Base-by-base conservation (phyloP, 2,888 invertebrate genomes). In the Tineola bisselliella region DNA sequence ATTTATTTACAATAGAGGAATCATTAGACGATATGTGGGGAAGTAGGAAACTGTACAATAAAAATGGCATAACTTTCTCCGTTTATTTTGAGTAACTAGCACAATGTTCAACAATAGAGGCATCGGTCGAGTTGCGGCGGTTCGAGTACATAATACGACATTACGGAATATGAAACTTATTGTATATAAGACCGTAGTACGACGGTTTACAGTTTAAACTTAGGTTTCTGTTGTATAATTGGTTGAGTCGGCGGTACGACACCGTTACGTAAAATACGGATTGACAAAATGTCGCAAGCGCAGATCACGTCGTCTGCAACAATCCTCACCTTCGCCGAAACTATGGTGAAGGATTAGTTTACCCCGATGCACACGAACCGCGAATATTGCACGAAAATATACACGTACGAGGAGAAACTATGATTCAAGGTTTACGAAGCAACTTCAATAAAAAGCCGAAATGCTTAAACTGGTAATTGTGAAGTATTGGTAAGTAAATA, bases 211-310 rank as follows among this genome's bases (percentile, higher is more conserved):
- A 54, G 54, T 25, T 54, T 54, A 54, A 54, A 54, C 17, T 54
- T 19, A 54, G 13, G 15, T n/a, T 48, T 48, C 2, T 13, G 54
- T 54, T 54, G 54, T 13, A 18, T 52, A 52, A 52, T 52, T 52
- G 52, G 15, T 19, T 4, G 25, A 52, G 31, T 52, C 19, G 52
- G 44, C 65, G 64, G 62, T 62, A 63, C 65, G 64, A 61, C 62
- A 69, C 67, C 68, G 70, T 79, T 79, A 78, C 74, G 79, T 76
- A 78, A 81, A 73, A 68, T 62, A 65, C 67, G 70, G 75, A 77
- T 79, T 79, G 79, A 78, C 79, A 74, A 80, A 81, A 77, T 81
- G 81, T 80, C 79, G 81, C 78, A 82, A 81, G 76, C 72, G 69
- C 69, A 69, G 75, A 77, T 75, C 79, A 76, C 75, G 76, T 74